These are phyloP conservation scores for Drosophila lacertosa DNA, from an alignment of 1,140 invertebrate genomes.

Conservation along the genomic window DNA sequence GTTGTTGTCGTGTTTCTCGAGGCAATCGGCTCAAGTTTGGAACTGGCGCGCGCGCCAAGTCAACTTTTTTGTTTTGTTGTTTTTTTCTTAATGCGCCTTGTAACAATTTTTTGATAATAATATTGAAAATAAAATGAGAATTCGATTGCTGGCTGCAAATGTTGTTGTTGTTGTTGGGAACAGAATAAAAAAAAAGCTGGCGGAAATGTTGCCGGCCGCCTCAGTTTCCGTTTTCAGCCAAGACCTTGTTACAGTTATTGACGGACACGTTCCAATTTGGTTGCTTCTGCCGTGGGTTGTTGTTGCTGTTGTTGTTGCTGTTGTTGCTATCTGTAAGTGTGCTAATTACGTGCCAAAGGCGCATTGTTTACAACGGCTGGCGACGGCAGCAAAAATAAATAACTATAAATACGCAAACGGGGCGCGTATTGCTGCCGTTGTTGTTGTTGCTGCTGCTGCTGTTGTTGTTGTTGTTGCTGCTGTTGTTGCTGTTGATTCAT, in stretches of 20 bases:
- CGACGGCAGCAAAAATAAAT: conserved; percentile 65
- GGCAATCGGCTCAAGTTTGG: conserved; percentile 53
- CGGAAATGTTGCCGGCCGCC: conserved; percentile 54
- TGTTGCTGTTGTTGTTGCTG: conserved; percentile 23
- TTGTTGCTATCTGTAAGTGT: conserved; percentile 59
- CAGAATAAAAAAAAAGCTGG: conserved; percentile 3
- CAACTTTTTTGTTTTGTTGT: conserved; percentile 41
- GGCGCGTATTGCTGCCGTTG: conserved; percentile 29
- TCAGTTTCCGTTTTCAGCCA: conserved; percentile 59
- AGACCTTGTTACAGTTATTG: conserved; percentile 80
- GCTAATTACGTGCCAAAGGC: conserved; percentile 80
- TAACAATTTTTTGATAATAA: conserved; percentile 44
- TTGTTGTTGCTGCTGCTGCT: conserved; percentile 13
- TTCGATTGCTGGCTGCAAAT: conserved; percentile 23
- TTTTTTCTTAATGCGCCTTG: conserved; percentile 21
- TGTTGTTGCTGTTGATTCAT: conserved; percentile 59
- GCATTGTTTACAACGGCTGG: conserved; percentile 70
- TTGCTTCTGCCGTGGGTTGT: conserved; percentile 3
- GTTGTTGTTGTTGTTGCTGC: conserved; percentile 36
- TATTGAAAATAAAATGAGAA: conserved; percentile 16
- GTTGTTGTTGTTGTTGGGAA: not conserved
- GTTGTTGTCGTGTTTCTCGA: conserved; percentile 39
- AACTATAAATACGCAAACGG: conserved; percentile 73
- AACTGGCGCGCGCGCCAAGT: conserved; percentile 70
- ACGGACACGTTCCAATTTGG: conserved; percentile 77